Conservation (phyloP, 2,888 invertebrate species). For the Metacarcinus magister region DNA sequence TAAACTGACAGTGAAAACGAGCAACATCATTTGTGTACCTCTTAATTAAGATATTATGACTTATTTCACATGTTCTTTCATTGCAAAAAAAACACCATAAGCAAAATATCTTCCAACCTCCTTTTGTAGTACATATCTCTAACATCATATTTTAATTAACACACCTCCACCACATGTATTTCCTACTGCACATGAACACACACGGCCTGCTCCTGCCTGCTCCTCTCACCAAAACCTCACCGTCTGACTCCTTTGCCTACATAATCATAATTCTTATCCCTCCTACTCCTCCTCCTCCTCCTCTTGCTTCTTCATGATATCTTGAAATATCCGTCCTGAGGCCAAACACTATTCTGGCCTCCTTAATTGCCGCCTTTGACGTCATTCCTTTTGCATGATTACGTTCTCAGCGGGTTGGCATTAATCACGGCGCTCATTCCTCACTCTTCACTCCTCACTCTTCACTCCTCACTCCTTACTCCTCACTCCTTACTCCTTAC, state of each 20-base stretch:
- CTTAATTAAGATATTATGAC: too few species aligned
- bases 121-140: too few species aligned
- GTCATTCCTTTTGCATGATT: not conserved
- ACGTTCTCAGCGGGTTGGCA: not conserved
- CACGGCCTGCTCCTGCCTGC: not conserved
- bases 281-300: not conserved
- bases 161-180: too few species aligned
- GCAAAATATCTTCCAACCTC: too few species aligned
- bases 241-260: not conserved
- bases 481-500: too few species aligned
- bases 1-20: too few species aligned
- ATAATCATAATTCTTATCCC: not conserved
- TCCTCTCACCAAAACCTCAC: not conserved
- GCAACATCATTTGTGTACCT: too few species aligned
- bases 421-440: not conserved
- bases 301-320: not conserved
- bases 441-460: not conserved
- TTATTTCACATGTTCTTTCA: too few species aligned
- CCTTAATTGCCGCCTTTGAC: constrained; percentile 10
- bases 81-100: too few species aligned
- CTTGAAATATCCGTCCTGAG: not conserved
- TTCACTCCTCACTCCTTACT: too few species aligned
- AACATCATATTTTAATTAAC: too few species aligned
- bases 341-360: not conserved
- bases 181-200: not conserved